Base-by-base conservation (phyloP, 1,140 invertebrate genomes). In the Helicorthomorpha holstii region DNA sequence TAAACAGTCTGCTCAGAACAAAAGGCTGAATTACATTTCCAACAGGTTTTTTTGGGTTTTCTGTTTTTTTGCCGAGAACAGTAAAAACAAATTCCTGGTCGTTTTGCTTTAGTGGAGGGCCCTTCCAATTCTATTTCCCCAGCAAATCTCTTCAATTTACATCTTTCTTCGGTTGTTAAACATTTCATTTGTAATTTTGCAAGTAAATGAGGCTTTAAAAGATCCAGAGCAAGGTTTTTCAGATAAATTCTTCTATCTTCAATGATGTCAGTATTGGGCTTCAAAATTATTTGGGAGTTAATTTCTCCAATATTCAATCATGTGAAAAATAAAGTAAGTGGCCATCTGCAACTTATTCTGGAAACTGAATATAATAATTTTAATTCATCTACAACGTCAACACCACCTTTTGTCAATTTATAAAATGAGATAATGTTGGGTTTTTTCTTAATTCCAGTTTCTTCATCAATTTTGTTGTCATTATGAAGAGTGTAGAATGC, bases 311-410 rank as follows among this genome's bases (percentile, higher is more conserved):
- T 50, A 48, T 59, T 53, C 34, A 59, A 23, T 16, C 59, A 26
- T 29, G 38, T 43, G 24, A 38, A 57, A 49, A 60, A 56, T 38
- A 56, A 23, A 16, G 44, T 29, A 61, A 65, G 61, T 57, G 69
- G 63, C 67, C 65, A 68, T 29, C 65, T 59, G 22, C 54, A 55
- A n/a, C 59, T 65, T 55, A 52, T 62, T 55, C 69, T 54, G 25
- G 58, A 45, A 52, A 52, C 54, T 42, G 63, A 61, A 52, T 64
- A 63, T 23, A 52, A 56, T 10, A 60, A 56, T 51, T 59, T 63
- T 61, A 72, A 63, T 52, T 70, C 58, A 53, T 72, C 66, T 16
- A 71, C 51, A 3, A 56, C 61, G 52, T 71, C 69, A 1, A 72
- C 68, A 41, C 63, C 67, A 27, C 64, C 63, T 73, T n/a, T n/a